Percentiles rank a stretch among this genome's conserved stretches.
phyloP scores from a whole-genome alignment of 2,888 invertebrate species.

The Aricia artaxerxes region DNA sequence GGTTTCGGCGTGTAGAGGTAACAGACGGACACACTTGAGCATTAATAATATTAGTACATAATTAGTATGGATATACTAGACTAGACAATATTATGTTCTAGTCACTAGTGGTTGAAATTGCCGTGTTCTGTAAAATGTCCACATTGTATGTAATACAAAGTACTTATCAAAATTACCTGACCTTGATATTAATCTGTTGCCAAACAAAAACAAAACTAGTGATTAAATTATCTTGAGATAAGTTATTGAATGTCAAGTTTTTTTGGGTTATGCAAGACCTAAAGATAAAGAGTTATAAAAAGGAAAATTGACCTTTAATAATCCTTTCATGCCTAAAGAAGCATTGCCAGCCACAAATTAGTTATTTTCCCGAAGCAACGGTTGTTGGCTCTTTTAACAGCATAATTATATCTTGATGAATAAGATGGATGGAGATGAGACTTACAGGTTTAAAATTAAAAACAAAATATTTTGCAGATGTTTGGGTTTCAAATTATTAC shows the following conservation, averaged over 20 bases:
- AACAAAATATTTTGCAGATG: no score
- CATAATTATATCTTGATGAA: neutral
- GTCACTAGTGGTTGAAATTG: neutral
- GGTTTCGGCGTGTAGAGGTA: no score
- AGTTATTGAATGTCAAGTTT: conserved; percentile 29
- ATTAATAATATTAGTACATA: no score
- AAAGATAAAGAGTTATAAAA: neutral
- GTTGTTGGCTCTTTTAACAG: neutral
- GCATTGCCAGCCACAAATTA: neutral
- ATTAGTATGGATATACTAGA: no score
- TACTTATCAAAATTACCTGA: neutral
- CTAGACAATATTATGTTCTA: no score
- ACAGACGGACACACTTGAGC: neutral
- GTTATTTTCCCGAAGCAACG: neutral
- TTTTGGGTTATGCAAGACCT: conserved; percentile 7
- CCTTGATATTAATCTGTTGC: conserved; percentile 15
- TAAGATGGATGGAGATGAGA: neutral
- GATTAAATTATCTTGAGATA: conserved; percentile 27
- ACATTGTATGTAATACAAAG: neutral
- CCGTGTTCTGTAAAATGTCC: neutral
- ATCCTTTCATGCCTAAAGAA: neutral
- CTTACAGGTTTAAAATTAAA: neutral
- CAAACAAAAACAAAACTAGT: conserved; percentile 19
- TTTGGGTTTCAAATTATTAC: no score
- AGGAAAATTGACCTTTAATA: neutral